Evolutionary conservation across 2,888 invertebrate species (phyloP).

Genomic region (Geophilus truncorum): DNA sequence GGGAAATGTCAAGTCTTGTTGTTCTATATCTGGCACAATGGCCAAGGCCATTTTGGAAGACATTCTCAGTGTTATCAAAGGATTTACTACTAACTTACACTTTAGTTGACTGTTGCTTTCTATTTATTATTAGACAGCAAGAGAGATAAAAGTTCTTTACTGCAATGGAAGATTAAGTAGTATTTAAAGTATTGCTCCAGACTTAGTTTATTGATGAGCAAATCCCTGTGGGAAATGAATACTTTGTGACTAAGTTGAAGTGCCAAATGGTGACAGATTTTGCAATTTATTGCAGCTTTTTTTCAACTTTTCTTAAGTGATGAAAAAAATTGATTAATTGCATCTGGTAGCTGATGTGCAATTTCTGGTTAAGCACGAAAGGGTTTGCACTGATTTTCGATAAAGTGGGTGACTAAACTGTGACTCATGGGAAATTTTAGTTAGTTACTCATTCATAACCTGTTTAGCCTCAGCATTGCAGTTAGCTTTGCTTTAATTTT

Average conservation of each 20-base stretch:
- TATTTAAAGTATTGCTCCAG: neutral
- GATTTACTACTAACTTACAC: neutral
- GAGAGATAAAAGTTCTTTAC: neutral
- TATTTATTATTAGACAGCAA: neutral
- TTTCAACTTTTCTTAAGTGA: no score
- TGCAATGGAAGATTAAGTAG: neutral
- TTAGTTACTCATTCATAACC: neutral
- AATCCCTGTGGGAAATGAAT: neutral
- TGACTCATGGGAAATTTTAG: neutral
- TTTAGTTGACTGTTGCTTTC: neutral
- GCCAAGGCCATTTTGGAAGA: neutral
- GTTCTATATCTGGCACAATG: no score
- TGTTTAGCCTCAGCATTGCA: neutral
- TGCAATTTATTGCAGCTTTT: neutral
- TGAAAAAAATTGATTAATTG: no score
- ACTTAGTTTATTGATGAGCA: neutral
- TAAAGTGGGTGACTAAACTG: neutral
- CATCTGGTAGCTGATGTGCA: neutral
- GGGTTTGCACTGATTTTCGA: neutral
- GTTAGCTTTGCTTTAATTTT: neutral
- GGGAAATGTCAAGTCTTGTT: no score
- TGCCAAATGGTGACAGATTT: neutral
- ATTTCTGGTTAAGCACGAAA: neutral
- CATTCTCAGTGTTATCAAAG: neutral
- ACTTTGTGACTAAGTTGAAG: no score